These are phyloP conservation scores for Adelphocoris suturalis DNA, from an alignment of 2,888 invertebrate genomes.

Conservation along the genomic window DNA sequence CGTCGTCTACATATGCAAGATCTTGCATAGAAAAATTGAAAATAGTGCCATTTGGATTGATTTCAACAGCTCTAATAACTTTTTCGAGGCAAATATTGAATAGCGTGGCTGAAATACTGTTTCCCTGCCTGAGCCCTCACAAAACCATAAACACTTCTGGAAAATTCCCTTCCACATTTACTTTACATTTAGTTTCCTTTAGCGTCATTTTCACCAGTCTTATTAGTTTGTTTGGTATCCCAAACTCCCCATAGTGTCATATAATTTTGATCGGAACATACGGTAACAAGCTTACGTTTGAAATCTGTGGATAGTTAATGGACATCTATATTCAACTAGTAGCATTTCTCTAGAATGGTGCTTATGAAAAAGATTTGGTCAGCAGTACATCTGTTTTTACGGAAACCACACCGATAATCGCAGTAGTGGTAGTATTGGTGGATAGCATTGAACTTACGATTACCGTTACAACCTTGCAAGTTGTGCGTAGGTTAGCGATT, in stretches of 20 bases:
- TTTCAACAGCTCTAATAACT: background rate
- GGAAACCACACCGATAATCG: background rate
- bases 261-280: background rate
- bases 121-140: slow-evolving; percentile 2
- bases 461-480: background rate
- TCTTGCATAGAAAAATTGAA: background rate
- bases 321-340: background rate
- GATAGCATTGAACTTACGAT: too few relatives aligned
- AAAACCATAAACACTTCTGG: background rate
- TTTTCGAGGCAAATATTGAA: slow-evolving; percentile 11
- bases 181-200: slow-evolving; percentile 34
- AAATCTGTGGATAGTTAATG: background rate
- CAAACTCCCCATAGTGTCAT: background rate
- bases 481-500: background rate
- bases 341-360: background rate
- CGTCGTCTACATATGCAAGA: slow-evolving; percentile 4
- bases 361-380: background rate
- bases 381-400: background rate
- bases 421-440: background rate
- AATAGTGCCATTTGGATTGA: background rate
- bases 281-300: slow-evolving; percentile 19
- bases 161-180: background rate
- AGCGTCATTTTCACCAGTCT: slow-evolving; percentile 7
- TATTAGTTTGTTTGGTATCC: background rate
- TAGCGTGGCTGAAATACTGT: background rate